Evolutionary conservation across 23 tunicate species (phyloP), one percentile per base, ranked within the genome.

Genomic region (Clavelina lepadiformis): DNA sequence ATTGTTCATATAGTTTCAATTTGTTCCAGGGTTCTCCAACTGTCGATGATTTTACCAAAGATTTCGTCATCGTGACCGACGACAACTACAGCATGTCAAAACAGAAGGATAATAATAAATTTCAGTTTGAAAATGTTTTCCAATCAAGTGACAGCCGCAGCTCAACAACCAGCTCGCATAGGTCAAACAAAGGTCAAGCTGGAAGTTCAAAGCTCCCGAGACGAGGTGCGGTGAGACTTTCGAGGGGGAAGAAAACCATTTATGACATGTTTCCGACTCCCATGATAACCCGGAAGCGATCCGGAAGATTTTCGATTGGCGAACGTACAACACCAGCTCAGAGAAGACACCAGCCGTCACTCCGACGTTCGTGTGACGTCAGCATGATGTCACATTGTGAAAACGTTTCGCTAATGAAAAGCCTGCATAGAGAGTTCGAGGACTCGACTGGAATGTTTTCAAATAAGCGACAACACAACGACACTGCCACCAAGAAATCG

Each of bases 81-180:
- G n/a, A n/a, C n/a, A n/a, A n/a, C n/a, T n/a, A n/a, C n/a, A n/a
- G n/a, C n/a, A n/a, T n/a, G n/a, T n/a, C n/a, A n/a, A n/a, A n/a
- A n/a, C n/a, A n/a, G n/a, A n/a, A n/a, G n/a, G n/a, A n/a, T n/a
- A n/a, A n/a, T n/a, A n/a, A n/a, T n/a, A n/a, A n/a, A n/a, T n/a
- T n/a, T 23, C 71, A 65, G 31, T n/a, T 65, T 5, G 71, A 54
- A 31, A 54, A 65, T 32, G 45, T 65, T n/a, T 65, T 65, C 53
- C 37, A 65, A 13, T 38, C 71, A 26, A 53, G 71, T 41, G 71
- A 65, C 44, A 54, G 71, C 19, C 53, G 26, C 31, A 54, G 71
- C 29, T 65, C 71, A 32, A 65, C 71, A 38, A 36, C 28, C 53
- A 65, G 71, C 46, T 19, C 45, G 2, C 45, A 38, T 34, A 65